Evolutionary conservation across 2,113 vertebrate genomes (phyloP).

Genomic region (Gallinago media): DNA sequence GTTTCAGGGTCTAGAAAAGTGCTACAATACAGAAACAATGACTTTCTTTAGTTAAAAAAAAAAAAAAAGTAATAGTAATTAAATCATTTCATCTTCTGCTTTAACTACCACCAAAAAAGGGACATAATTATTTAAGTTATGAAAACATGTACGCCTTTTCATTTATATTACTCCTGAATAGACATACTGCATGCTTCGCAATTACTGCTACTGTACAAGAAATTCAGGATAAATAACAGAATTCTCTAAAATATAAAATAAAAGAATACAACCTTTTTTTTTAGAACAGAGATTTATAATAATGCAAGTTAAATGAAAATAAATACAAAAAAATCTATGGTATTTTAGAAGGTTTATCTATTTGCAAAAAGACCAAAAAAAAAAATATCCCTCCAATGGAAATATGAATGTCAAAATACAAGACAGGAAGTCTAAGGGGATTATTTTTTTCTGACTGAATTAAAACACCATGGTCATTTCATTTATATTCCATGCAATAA

Average conservation of each 20-base stretch:
- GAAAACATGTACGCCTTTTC: background rate
- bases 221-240: background rate
- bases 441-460: background rate
- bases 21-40: constrained; percentile 73
- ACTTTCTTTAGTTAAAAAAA: background rate
- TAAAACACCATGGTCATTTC: background rate
- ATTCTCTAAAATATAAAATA: background rate
- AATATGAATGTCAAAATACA: background rate
- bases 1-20: constrained; percentile 91
- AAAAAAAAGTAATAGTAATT: background rate
- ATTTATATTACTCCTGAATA: background rate
- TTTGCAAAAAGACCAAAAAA: background rate
- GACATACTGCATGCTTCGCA: background rate
- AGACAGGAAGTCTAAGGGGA: background rate
- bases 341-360: background rate
- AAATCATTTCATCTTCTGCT: background rate
- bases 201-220: background rate
- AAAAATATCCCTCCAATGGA: background rate
- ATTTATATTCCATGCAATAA: background rate
- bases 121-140: background rate
- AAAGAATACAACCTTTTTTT: background rate
- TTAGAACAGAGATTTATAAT: background rate
- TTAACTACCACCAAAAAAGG: background rate
- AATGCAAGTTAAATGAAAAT: background rate
- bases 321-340: background rate